Conservation (phyloP, 2,113 vertebrate genomes). For the Butorides virescens region DNA sequence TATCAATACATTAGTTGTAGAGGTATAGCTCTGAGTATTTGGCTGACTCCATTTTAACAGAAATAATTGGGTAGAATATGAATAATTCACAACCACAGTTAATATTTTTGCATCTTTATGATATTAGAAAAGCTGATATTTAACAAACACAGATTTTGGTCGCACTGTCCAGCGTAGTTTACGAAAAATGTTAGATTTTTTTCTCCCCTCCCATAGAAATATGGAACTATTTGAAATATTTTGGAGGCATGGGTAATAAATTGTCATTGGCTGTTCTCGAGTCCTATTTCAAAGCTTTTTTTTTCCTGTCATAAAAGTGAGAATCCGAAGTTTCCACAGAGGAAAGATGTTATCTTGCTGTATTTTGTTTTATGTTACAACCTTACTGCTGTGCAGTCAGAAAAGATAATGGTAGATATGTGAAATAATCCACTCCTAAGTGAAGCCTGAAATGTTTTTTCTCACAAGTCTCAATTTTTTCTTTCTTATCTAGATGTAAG, state of each 20-base stretch:
- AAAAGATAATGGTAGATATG: background rate
- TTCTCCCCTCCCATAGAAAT: background rate
- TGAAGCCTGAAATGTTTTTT: background rate
- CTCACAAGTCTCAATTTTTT: background rate
- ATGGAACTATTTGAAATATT: background rate
- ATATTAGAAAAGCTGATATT: background rate
- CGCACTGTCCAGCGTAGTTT: background rate
- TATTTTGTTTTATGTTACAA: background rate
- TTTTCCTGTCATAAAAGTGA: background rate
- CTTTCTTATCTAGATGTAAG: background rate
- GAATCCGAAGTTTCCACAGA: background rate
- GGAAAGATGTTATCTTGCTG: background rate
- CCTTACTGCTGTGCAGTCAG: background rate
- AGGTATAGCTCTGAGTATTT: background rate
- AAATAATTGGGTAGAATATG: background rate
- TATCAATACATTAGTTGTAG: background rate
- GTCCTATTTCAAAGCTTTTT: background rate
- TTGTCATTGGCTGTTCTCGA: background rate
- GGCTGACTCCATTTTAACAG: background rate
- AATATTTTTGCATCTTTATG: background rate
- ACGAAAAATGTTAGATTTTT: background rate
- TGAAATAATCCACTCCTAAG: background rate
- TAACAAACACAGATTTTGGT: background rate
- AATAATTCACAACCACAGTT: background rate
- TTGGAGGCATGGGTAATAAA: background rate